Evolutionary conservation across 2,113 vertebrate species (phyloP), one percentile per base, ranked within the genome.

Genomic region (Protobothrops mucrosquamatus): DNA sequence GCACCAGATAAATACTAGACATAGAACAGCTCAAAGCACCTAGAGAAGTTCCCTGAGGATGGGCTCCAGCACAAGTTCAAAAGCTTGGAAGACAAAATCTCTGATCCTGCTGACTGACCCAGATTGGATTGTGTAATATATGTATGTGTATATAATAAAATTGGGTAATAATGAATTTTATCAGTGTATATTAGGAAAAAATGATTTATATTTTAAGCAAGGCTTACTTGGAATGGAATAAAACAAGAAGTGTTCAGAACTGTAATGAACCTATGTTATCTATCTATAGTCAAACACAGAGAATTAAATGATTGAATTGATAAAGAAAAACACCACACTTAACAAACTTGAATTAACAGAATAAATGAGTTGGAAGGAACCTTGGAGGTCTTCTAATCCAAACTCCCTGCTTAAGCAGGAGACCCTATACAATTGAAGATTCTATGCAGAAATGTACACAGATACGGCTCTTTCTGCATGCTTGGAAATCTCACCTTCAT

Each of bases 111-210:
- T 59, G 22, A 59, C 56, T 59, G 56, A 59, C 23, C 56, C 56
- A 59, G 7, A 24, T 59, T 24, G 22, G 56, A 59, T 59, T 59
- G 22, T 59, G 22, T 59, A 64, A 64, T 95, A 93, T 95, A 86
- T 94, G 51, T 92, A 94, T 64, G 94, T 89, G 20, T 90, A 92
- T 57, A 12, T 95, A 96, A 97, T 94, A 96, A 97, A 97, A 96
- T 92, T 95, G 94, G 92, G 92, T 97, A 97, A 96, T 96, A 95
- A 96, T 74, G 89, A 96, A 51, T 97, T 97, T 96, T 92, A 94
- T 96, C 89, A 95, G 51, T 94, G 94, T 94, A 91, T 92, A 92
- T 88, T 74, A 95, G 90, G 87, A 94, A 95, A 95, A 95, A 23
- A 88, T 2, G 1, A 56, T 18, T 95, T 89, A 59, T 93, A 92